A percentile compares a stretch with the other conserved stretches of the same genome.
Conservation (phyloP, 2,888 invertebrate genomes). For the Pecten maximus region DNA sequence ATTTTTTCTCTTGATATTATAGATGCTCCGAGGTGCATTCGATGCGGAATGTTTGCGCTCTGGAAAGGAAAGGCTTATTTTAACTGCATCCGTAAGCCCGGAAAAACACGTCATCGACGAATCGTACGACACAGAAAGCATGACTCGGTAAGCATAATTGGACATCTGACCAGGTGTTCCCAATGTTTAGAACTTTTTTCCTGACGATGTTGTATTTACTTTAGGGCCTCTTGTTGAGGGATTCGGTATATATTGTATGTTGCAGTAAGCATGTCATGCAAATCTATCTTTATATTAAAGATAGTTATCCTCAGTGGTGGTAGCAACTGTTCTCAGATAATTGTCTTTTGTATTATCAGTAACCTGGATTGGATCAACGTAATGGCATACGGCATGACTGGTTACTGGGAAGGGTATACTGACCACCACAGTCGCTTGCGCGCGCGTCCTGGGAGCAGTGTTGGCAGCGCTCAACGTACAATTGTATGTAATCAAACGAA, state of each 20-base stretch:
- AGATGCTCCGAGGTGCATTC: constrained; percentile 1
- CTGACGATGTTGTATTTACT: no score
- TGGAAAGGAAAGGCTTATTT: not conserved
- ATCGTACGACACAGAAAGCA: not conserved
- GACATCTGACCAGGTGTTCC: no score
- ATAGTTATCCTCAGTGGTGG: no score
- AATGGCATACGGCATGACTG: not conserved
- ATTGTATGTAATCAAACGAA: not conserved
- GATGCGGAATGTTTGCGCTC: not conserved
- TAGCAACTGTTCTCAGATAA: no score
- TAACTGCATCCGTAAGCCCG: not conserved
- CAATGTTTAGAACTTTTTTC: no score
- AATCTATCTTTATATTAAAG: no score
- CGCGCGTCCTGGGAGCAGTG: not conserved
- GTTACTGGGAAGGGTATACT: not conserved
- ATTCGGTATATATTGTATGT: no score
- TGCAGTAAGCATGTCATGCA: no score
- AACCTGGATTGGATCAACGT: not conserved
- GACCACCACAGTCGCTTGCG: not conserved
- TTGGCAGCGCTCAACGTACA: not conserved
- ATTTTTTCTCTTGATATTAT: not conserved
- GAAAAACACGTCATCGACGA: not conserved
- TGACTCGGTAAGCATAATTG: not conserved
- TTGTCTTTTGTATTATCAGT: not conserved
- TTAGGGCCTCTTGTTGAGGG: no score